phyloP scores from a whole-genome alignment of 2,888 invertebrate species.

The Callinectes sapidus region DNA sequence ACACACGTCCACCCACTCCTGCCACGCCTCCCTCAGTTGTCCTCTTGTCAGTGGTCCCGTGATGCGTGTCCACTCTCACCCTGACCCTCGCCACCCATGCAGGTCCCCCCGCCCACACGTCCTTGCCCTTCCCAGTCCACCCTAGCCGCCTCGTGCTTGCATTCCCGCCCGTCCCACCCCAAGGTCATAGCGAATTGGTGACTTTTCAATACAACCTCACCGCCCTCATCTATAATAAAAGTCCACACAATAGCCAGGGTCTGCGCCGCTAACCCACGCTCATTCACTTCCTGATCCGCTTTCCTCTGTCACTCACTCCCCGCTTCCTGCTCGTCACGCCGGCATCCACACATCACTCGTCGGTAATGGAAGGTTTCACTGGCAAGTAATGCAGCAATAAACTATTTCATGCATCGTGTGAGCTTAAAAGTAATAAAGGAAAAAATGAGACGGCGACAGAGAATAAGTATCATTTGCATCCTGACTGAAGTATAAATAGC shows the following conservation, averaged over 20 bases:
- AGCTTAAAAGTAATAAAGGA: not conserved
- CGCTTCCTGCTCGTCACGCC: not conserved
- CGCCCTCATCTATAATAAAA: not conserved
- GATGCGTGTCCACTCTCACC: constrained; percentile 5
- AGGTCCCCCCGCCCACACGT: not conserved
- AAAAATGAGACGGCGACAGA: not conserved
- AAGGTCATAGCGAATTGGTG: not conserved
- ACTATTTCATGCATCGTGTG: not conserved
- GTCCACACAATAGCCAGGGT: not conserved
- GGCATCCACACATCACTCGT: not conserved
- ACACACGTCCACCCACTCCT: not conserved
- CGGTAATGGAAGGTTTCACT: not conserved
- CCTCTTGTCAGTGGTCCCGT: not conserved
- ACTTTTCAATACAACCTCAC: not conserved
- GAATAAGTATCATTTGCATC: not conserved
- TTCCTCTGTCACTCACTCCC: not conserved
- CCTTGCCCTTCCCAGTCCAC: not conserved
- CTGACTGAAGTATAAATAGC: not conserved
- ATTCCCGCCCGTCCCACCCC: not conserved
- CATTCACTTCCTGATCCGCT: constrained; percentile 1
- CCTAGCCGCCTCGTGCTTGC: not conserved
- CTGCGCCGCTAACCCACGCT: not conserved
- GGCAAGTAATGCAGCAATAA: not conserved
- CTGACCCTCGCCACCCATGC: not conserved
- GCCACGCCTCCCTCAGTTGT: not conserved